Evolutionary conservation across 2,888 invertebrate species (phyloP), one percentile per base, ranked within the genome.

Genomic region (Molorchus minor): DNA sequence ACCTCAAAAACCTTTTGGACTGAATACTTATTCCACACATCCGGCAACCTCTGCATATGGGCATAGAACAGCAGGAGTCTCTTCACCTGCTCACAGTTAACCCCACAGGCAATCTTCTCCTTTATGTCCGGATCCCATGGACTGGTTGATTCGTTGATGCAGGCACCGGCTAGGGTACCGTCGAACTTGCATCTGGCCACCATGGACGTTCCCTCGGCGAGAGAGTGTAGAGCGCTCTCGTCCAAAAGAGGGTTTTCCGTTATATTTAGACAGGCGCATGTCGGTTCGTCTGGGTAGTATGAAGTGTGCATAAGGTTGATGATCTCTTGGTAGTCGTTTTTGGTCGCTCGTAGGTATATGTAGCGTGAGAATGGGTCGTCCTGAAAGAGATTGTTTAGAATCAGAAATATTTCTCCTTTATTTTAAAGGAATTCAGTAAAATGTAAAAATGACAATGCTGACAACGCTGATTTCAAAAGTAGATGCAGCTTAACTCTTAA

Each of bases 241-340:
- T 75, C 74, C 49, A 75, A 45, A 1, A 73, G 51, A 1, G 69
- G 45, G 47, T 73, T 73, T 0, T 68, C 66, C 74, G 81, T 29
- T 75, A 86, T 81, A 77, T 83, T 83, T 0, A 85, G 73, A 0
- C 80, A 77, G 0, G 75, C 71, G 4, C 82, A 75, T 35, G 81
- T 83, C 1, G 86, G 86, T 71, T 86, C 86, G 0, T 84, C 82
- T 0, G 82, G 81, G 80, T 84, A 85, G 72, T 82, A 84, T 36
- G 83, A 78, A 0, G 78, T 77, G 73, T 82, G 82, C 58, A 86
- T 81, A 63, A 85, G 80, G 16, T 83, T 79, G 0, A 82, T 69
- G 41, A 87, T 81, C 56, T 81, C 58, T 35, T 76, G 75, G 2
- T 80, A 79, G 52, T 86, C 84, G 13, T 80, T 74, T 15, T 70